phyloP scores from a whole-genome alignment of 2,797 vertebrate species.

The Notoglanidium macrostoma region DNA sequence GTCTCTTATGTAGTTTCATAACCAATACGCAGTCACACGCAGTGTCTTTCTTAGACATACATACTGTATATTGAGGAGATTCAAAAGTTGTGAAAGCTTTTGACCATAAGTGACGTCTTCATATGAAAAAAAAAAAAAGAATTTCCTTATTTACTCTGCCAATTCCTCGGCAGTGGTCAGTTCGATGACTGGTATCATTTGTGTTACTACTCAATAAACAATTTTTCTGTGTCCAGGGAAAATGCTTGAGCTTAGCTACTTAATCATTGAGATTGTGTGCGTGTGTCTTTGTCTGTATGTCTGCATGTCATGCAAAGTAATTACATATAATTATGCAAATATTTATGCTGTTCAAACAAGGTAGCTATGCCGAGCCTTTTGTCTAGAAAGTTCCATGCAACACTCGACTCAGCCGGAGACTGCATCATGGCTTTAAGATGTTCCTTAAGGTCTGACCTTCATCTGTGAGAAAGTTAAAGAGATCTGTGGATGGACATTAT shows the following conservation, averaged over 20 bases:
- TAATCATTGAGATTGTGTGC: slow-evolving; percentile 38
- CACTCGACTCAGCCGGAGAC: not conserved
- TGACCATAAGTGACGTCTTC: slow-evolving; percentile 56
- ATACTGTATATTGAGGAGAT: slow-evolving; percentile 29
- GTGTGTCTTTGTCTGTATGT: slow-evolving; percentile 37
- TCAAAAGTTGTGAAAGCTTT: slow-evolving; percentile 51
- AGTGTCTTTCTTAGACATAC: slow-evolving; percentile 23
- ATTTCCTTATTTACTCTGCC: slow-evolving; percentile 65
- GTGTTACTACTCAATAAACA: slow-evolving; percentile 66
- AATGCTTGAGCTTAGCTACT: slow-evolving; percentile 60
- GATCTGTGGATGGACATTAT: slow-evolving; percentile 56
- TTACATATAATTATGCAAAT: slow-evolving; percentile 74
- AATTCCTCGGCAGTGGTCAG: slow-evolving; percentile 58
- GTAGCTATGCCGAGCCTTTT: slow-evolving; percentile 61
- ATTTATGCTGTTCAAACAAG: slow-evolving; percentile 72
- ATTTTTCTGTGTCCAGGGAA: slow-evolving; percentile 58
- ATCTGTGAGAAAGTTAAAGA: slow-evolving; percentile 51
- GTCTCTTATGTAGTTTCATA: slow-evolving; percentile 12
- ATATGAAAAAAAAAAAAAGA: slow-evolving; percentile 58
- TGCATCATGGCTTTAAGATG: not conserved
- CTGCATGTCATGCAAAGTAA: slow-evolving; percentile 59
- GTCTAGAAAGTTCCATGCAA: not conserved
- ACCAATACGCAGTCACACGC: slow-evolving; percentile 23
- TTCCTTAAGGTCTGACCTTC: slow-evolving; percentile 52
- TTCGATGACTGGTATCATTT: slow-evolving; percentile 63